Conservation (phyloP, 1,140 invertebrate species). For the Magallana gigas region DNA sequence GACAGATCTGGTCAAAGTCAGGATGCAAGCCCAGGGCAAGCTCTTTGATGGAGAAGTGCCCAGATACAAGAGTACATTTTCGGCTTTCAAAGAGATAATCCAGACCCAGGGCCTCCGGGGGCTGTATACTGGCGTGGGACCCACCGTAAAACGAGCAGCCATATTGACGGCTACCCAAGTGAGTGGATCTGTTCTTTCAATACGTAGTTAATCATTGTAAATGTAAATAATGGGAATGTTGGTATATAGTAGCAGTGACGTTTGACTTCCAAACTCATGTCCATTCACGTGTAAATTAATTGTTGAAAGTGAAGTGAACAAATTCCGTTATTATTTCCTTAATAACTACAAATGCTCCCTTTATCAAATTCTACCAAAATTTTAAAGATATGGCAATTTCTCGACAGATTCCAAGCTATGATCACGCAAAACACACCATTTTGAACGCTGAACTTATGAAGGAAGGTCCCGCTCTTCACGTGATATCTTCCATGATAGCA, state of each 20-base stretch:
- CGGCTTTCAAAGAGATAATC: constrained; percentile 65
- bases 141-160: constrained; percentile 68
- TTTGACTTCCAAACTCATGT: too few relatives aligned
- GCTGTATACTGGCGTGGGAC: constrained; percentile 66
- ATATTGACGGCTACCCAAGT: constrained; percentile 25
- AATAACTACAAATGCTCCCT: too few relatives aligned
- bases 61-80: constrained; percentile 60
- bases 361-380: too few relatives aligned
- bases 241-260: too few relatives aligned
- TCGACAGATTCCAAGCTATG: constrained; percentile 68
- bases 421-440: constrained; percentile 68
- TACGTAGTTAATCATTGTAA: not conserved
- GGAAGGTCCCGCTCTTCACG: constrained; percentile 66
- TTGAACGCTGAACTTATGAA: constrained; percentile 63
- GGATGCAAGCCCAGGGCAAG: constrained; percentile 67
- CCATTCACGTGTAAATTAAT: too few relatives aligned
- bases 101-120: constrained; percentile 59
- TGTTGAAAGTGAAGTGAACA: too few relatives aligned
- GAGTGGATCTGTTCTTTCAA: not conserved
- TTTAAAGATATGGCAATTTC: not conserved
- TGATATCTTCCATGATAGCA: constrained; percentile 67
- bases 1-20: constrained; percentile 70
- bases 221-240: not conserved
- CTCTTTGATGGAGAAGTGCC: constrained; percentile 44
- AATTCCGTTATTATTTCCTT: too few relatives aligned